These are phyloP conservation scores for Halocynthia aurantium DNA, from an alignment of 23 tunicate species.

Conservation along the genomic window DNA sequence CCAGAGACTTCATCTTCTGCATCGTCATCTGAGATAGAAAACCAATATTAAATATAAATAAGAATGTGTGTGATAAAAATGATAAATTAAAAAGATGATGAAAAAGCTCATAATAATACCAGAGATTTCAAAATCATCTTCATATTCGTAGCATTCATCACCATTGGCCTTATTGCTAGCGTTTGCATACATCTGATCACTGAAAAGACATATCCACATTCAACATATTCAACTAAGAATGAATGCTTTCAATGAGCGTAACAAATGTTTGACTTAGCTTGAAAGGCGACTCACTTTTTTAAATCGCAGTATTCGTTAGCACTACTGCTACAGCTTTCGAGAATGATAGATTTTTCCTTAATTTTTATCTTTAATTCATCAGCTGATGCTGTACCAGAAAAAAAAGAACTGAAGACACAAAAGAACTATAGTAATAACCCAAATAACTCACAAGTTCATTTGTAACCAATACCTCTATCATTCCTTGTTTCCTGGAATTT, in stretches of 20 bases:
- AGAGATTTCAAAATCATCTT: conserved; percentile 74
- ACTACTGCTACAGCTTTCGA: conserved; percentile 17
- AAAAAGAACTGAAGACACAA: too few species aligned
- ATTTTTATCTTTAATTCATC: too few species aligned
- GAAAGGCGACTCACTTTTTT: conserved; percentile 1
- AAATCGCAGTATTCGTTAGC: conserved; percentile 1
- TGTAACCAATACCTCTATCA: too few species aligned
- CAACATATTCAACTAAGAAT: background rate
- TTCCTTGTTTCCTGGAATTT: background rate
- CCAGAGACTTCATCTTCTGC: conserved; percentile 1
- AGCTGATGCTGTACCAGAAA: too few species aligned
- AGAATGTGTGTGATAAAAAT: too few species aligned
- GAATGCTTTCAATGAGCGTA: conserved; percentile 1
- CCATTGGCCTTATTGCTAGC: conserved; percentile 1
- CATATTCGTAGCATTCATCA: conserved; percentile 34
- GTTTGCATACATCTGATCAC: conserved; percentile 8
- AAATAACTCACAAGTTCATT: too few species aligned
- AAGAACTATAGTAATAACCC: too few species aligned
- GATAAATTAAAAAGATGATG: background rate
- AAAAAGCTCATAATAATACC: background rate
- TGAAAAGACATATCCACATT: background rate
- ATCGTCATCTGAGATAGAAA: conserved; percentile 34
- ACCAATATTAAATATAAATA: background rate
- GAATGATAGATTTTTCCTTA: background rate
- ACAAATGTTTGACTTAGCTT: background rate